Evolutionary conservation across 2,888 invertebrate genomes (phyloP).

Genomic region (Caenorhabditis imperialis): DNA sequence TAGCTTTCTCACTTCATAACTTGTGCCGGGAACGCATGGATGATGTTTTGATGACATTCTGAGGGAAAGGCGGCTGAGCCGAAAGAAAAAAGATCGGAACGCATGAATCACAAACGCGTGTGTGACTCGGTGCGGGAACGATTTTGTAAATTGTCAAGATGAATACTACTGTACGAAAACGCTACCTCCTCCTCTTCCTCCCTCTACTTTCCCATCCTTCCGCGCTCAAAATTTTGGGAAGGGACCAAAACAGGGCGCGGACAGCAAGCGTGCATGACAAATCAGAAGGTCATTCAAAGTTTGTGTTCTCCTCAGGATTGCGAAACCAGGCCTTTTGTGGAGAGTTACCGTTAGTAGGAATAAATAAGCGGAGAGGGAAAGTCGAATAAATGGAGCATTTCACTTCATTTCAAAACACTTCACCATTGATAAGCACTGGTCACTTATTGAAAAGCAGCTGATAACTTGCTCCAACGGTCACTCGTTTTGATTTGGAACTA

Average conservation of each 20-base stretch:
- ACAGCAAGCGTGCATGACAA: conserved; percentile 32
- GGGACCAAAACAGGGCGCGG: conserved; percentile 13
- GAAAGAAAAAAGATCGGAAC: conserved; percentile 19
- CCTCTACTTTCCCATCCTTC: neutral
- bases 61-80: conserved; percentile 23
- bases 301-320: conserved; percentile 26
- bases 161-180: conserved; percentile 18
- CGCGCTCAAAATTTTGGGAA: too few species aligned
- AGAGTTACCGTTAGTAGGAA: conserved; percentile 7
- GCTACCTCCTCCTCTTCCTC: neutral
- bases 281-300: conserved; percentile 28
- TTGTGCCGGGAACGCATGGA: conserved; percentile 7
- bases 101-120: conserved; percentile 20
- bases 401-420: conserved; percentile 35
- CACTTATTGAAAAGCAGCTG: conserved; percentile 48
- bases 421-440: conserved; percentile 43
- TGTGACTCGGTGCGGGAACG: conserved; percentile 20
- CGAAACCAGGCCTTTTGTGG: neutral
- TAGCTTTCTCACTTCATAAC: neutral
- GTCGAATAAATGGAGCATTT: conserved; percentile 27
- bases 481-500: conserved; percentile 37
- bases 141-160: conserved; percentile 14
- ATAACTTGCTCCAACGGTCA: conserved; percentile 41
- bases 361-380: conserved; percentile 5
- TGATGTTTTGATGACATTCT: conserved; percentile 34